Conservation (phyloP, 1,140 invertebrate species). For the Sitodiplosis mosellana region DNA sequence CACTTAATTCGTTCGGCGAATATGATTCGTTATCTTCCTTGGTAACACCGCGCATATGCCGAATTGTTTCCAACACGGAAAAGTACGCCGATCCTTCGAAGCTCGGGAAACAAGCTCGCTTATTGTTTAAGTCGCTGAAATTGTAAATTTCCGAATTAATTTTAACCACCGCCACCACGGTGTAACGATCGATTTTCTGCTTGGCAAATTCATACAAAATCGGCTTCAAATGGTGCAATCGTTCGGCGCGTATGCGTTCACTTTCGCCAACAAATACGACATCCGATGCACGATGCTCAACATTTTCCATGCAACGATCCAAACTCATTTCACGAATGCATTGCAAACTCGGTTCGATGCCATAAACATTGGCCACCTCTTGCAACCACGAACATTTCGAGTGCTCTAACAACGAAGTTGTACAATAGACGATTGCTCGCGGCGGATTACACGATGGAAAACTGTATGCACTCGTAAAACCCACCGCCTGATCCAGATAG, state of each 20-base stretch:
- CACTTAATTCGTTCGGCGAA: slow-evolving; percentile 25
- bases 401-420: slow-evolving; percentile 39
- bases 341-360: slow-evolving; percentile 49
- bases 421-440: slow-evolving; percentile 40
- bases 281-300: slow-evolving; percentile 40
- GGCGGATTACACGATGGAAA: slow-evolving; percentile 42
- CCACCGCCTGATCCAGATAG: slow-evolving; percentile 36
- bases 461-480: slow-evolving; percentile 40
- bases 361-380: slow-evolving; percentile 45
- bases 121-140: slow-evolving; percentile 40
- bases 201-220: slow-evolving; percentile 43
- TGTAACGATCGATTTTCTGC: slow-evolving; percentile 36
- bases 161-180: slow-evolving; percentile 49
- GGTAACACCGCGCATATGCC: slow-evolving; percentile 20
- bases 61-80: slow-evolving; percentile 36
- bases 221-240: slow-evolving; percentile 37
- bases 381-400: slow-evolving; percentile 56
- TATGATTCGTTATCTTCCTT: slow-evolving; percentile 15
- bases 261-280: slow-evolving; percentile 39
- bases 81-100: slow-evolving; percentile 46
- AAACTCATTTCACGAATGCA: slow-evolving; percentile 34
- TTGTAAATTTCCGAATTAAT: slow-evolving; percentile 33
- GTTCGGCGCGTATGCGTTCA: slow-evolving; percentile 33
- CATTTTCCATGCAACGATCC: slow-evolving; percentile 42
- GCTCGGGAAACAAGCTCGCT: slow-evolving; percentile 47